Conservation (phyloP, 2,888 invertebrate genomes). For the Chaitophorus viminalis region DNA sequence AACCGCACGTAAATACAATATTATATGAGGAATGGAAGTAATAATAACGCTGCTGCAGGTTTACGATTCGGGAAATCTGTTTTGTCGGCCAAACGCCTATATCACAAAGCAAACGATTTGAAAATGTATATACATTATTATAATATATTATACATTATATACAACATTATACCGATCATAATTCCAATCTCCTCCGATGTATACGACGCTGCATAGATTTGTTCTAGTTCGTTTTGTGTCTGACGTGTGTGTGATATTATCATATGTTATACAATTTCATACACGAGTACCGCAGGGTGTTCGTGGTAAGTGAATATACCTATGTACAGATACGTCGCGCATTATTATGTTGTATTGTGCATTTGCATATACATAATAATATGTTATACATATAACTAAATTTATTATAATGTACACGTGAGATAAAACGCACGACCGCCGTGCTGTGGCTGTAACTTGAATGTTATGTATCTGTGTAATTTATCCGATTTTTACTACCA, state of each 20-base stretch:
- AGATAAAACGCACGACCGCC: not conserved
- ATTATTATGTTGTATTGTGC: no score
- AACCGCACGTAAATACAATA: no score
- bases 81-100: not conserved
- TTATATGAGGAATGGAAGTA: no score
- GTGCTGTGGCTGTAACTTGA: not conserved
- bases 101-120: not conserved
- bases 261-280: not conserved
- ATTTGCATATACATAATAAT: no score
- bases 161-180: no score
- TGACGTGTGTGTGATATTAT: not conserved
- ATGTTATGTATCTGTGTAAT: not conserved
- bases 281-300: not conserved
- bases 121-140: not conserved
- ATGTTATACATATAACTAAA: no score
- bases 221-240: not conserved
- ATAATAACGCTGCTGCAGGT: not conserved
- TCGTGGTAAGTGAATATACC: no score
- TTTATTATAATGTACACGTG: no score
- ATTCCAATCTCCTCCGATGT: not conserved
- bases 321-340: no score
- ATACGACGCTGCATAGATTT: not conserved
- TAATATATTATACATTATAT: no score
- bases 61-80: not conserved
- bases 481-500: not conserved